phyloP scores from a whole-genome alignment of 2,888 invertebrate genomes.

The Heliconius cydno region DNA sequence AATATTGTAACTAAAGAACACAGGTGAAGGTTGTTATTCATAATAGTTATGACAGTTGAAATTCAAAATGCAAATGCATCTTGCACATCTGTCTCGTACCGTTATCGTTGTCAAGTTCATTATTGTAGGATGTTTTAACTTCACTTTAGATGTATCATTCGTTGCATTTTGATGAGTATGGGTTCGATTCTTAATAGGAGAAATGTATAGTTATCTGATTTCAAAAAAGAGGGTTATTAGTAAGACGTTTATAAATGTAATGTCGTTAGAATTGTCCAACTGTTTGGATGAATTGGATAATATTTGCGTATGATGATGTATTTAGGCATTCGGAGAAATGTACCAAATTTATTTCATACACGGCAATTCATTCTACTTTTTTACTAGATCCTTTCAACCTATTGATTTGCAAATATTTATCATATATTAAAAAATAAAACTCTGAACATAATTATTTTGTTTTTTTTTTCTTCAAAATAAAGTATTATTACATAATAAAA shows the following conservation, averaged over 20 bases:
- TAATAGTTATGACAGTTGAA: slow-evolving; percentile 27
- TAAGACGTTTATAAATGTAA: no score
- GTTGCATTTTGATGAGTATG: no score
- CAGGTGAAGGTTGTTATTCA: slow-evolving; percentile 29
- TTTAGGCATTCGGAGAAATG: no score
- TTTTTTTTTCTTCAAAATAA: not conserved
- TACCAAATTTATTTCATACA: no score
- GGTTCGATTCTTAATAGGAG: not conserved
- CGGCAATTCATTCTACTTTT: no score
- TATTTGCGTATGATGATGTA: no score
- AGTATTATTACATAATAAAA: not conserved
- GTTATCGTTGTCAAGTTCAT: slow-evolving; percentile 36
- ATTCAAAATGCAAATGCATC: slow-evolving; percentile 33
- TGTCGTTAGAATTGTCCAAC: no score
- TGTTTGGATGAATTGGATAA: no score
- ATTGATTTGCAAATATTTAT: not conserved
- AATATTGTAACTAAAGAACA: slow-evolving; percentile 17
- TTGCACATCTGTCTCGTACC: slow-evolving; percentile 16
- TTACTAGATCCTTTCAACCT: not conserved
- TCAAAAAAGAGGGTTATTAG: no score
- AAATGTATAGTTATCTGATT: no score
- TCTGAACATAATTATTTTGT: not conserved
- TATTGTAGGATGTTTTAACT: not conserved
- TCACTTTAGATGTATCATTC: not conserved
- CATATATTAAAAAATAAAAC: no score